Percentiles rank a stretch among this genome's conserved stretches.
These are phyloP conservation scores for Gymnothorax reevesii DNA, from an alignment of 2,797 vertebrate species.

Conservation along the genomic window DNA sequence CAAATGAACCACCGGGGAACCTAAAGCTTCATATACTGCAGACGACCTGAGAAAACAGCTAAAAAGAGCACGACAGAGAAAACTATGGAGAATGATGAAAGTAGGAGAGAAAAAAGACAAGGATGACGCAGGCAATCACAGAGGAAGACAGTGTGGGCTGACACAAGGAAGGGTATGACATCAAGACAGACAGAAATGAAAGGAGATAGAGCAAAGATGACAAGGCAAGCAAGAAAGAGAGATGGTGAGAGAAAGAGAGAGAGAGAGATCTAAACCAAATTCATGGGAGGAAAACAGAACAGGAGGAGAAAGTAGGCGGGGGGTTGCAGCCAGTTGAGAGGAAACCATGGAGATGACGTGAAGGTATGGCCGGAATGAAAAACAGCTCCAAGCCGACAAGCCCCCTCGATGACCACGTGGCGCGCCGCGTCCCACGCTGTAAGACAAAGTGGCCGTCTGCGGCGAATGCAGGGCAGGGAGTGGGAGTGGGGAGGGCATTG, in stretches of 20 bases:
- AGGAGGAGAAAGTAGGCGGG: not conserved
- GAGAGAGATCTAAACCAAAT: not conserved
- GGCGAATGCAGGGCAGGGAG: constrained; percentile 52
- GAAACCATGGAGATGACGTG: constrained; percentile 20
- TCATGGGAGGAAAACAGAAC: not conserved
- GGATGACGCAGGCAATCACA: not conserved
- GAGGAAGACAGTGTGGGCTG: constrained; percentile 26
- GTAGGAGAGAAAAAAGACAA: not conserved
- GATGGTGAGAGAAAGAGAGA: not conserved
- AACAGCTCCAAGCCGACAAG: constrained; percentile 42
- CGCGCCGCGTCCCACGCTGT: not conserved
- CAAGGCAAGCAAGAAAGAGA: not conserved
- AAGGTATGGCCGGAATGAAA: constrained; percentile 50
- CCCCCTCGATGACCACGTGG: constrained; percentile 32
- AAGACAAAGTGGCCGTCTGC: constrained; percentile 40
- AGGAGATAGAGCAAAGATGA: not conserved
- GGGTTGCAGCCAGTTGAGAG: not conserved
- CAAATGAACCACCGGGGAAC: constrained; percentile 44
- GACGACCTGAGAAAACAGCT: too few species aligned
- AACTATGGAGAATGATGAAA: constrained; percentile 11
- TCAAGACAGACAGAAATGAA: not conserved
- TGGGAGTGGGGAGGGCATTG: not conserved
- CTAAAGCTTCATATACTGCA: constrained; percentile 3
- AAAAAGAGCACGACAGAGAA: constrained; percentile 29
- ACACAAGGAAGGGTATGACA: not conserved